Conservation (phyloP, 2,888 invertebrate species). For the Megaustenia siamemsis region DNA sequence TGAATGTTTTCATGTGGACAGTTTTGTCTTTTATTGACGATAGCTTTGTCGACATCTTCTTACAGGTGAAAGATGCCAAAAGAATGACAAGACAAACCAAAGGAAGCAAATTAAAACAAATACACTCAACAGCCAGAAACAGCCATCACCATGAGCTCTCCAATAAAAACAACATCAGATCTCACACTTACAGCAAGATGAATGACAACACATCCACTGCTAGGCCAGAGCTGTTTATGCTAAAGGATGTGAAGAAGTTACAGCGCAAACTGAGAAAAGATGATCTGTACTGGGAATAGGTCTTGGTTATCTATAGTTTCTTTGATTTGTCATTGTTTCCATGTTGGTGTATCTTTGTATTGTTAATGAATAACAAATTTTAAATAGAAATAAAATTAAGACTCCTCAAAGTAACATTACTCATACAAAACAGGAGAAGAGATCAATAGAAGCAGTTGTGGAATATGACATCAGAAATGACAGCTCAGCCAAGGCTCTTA, state of each 20-base stretch:
- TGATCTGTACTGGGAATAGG: constrained; percentile 76
- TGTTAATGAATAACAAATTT: too few relatives aligned
- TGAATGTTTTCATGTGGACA: neutral
- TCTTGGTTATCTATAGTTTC: neutral
- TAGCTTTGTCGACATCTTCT: neutral
- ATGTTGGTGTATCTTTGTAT: too few relatives aligned
- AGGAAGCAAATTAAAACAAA: constrained; percentile 33
- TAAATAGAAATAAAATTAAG: too few relatives aligned
- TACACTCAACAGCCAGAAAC: constrained; percentile 1
- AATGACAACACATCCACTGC: neutral
- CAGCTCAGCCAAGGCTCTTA: too few relatives aligned
- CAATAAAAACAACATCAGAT: constrained; percentile 19
- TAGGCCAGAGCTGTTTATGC: constrained; percentile 66
- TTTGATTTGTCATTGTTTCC: neutral
- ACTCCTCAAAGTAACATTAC: too few relatives aligned
- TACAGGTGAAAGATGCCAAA: constrained; percentile 23
- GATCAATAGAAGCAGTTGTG: too few relatives aligned
- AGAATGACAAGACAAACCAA: neutral
- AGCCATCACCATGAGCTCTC: constrained; percentile 15
- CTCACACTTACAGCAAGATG: constrained; percentile 14
- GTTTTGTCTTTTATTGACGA: neutral
- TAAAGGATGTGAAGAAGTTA: constrained; percentile 77
- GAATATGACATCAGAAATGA: too few relatives aligned
- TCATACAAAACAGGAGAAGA: too few relatives aligned
- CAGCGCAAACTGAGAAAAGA: constrained; percentile 77